Base-by-base conservation (phyloP, 2,888 invertebrate species). In the Euclidia mi region DNA sequence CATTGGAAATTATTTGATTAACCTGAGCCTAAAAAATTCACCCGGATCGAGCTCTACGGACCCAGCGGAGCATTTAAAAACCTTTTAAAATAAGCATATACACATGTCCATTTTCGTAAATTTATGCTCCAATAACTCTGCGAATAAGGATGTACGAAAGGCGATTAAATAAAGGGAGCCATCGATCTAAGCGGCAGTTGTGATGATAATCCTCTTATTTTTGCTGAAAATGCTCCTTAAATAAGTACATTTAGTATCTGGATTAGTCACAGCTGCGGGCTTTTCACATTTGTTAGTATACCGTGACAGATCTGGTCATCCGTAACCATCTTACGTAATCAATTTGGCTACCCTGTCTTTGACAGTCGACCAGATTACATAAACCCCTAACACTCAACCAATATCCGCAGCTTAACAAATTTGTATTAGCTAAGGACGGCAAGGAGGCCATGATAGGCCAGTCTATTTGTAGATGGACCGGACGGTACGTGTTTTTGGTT, bases 291-390 rank as follows among this genome's bases (percentile, higher is more conserved):
- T 75, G 71, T 78, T 78, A 71, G 67, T 41, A 11, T 42, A 46
- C 46, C n/a, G 51, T 73, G 78, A 78, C 70, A 65, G 71, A 79
- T 78, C 63, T 69, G 72, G 65, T 68, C 77, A 74, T 78, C 70
- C 57, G 65, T 75, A 64, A 65, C 70, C 65, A 67, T 66, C 75
- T 74, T 69, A 62, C 63, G 75, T 68, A 78, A 78, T 78, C 79
- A 78, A 78, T 78, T 78, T 66, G 50, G 64, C 69, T 65, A 67
- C 64, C 67, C 65, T 71, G 63, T 56, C 64, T 56, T 61, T 60
- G 56, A 60, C 59, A 64, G 18, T 0, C n/a, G 29, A 51, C 71
- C 65, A 65, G 7, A 35, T 11, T 38, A 42, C n/a, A 11, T 1
- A 20, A 71, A 65, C 35, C 67, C 12, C 37, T 25, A 40, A 14